Conservation (phyloP, 1,140 invertebrate genomes). For the Scaptomyza montana region DNA sequence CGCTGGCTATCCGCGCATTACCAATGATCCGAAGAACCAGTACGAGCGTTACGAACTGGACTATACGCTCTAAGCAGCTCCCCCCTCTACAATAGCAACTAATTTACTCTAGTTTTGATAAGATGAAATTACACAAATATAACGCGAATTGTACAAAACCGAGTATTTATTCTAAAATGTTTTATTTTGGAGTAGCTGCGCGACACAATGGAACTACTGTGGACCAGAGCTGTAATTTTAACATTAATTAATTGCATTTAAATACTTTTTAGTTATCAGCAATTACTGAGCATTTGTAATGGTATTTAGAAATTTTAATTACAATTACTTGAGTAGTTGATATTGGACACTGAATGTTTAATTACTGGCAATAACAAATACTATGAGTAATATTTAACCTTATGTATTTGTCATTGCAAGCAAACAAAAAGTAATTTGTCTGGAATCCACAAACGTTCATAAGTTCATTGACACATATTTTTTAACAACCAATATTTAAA, state of each 20-base stretch:
- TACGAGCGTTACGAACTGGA: conserved; percentile 98
- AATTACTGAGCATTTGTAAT: background rate
- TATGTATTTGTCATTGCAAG: no score
- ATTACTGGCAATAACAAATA: no score
- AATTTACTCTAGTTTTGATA: conserved; percentile 38
- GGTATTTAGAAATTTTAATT: no score
- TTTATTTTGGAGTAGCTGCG: conserved; percentile 48
- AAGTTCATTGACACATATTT: background rate
- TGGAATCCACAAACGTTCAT: background rate
- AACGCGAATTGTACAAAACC: conserved; percentile 60
- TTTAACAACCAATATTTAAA: background rate
- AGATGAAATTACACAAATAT: conserved; percentile 33
- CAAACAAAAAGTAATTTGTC: background rate
- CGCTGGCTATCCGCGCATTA: conserved; percentile 97
- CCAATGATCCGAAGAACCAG: conserved; percentile 97
- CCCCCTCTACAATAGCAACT: background rate
- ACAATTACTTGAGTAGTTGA: background rate
- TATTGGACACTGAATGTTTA: background rate
- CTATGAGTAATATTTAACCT: no score
- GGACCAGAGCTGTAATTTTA: conserved; percentile 18
- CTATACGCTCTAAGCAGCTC: conserved; percentile 91
- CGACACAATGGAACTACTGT: conserved; percentile 36
- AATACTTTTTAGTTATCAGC: background rate
- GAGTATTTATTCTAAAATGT: conserved; percentile 60
- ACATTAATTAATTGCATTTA: background rate